Evolutionary conservation across 2,113 vertebrate genomes (phyloP).

Genomic region (Heterotilapia buettikoferi): DNA sequence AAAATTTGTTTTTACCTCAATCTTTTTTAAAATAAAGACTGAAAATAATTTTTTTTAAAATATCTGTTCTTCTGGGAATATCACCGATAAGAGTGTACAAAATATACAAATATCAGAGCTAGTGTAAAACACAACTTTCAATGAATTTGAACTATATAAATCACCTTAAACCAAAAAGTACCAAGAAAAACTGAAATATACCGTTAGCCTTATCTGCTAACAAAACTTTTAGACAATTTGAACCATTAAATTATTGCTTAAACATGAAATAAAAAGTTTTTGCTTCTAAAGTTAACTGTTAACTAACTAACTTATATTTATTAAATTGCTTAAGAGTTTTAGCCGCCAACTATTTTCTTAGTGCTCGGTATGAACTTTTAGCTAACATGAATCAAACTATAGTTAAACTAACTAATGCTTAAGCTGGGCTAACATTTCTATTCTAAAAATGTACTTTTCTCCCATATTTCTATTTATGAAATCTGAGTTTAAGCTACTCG

Average conservation of each 20-base stretch:
- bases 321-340: fast-evolving
- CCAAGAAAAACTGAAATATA: not conserved
- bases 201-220: not conserved
- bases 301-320: not conserved
- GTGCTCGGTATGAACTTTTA: not conserved
- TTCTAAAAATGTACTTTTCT: not conserved
- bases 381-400: not conserved
- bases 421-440: fast-evolving
- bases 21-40: not conserved
- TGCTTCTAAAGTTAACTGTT: not conserved
- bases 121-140: not conserved
- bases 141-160: not conserved
- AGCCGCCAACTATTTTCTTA: not conserved
- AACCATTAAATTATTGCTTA: not conserved
- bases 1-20: not conserved
- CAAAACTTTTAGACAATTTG: not conserved
- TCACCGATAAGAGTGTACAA: not conserved
- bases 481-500: not conserved
- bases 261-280: not conserved
- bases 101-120: not conserved
- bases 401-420: not conserved
- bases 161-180: not conserved
- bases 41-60: fast-evolving
- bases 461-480: not conserved
- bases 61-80: not conserved